A percentile compares a stretch with the other conserved stretches of the same genome.
Conservation (phyloP, 2,113 vertebrate species). For the Python bivittatus region DNA sequence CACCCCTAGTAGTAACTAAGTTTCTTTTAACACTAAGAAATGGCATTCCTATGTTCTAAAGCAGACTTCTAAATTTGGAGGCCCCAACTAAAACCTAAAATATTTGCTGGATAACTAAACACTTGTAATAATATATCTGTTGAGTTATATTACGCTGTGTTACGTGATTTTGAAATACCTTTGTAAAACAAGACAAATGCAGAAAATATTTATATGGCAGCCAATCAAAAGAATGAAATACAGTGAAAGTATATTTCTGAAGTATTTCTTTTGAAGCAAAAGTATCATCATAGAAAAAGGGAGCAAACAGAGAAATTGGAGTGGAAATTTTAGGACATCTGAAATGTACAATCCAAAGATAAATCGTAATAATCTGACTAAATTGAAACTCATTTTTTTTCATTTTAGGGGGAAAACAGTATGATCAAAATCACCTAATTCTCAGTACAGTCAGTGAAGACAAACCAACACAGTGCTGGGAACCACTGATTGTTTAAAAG, state of each 20-base stretch:
- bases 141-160: neutral
- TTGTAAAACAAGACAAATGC: neutral
- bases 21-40: neutral
- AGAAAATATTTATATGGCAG: neutral
- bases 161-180: neutral
- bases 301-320: neutral
- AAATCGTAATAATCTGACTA: neutral
- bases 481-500: slow-evolving; percentile 80
- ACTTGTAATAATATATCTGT: neutral
- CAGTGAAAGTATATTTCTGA: neutral
- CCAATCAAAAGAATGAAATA: neutral
- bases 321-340: neutral
- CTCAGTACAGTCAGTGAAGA: slow-evolving; percentile 80
- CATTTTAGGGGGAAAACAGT: slow-evolving; percentile 85
- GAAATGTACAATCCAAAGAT: neutral
- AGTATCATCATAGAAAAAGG: neutral
- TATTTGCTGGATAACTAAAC: neutral
- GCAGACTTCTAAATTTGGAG: neutral
- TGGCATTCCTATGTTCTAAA: neutral
- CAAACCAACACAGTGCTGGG: slow-evolving; percentile 85
- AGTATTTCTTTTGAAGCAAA: neutral
- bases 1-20: neutral
- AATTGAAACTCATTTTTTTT: slow-evolving; percentile 1
- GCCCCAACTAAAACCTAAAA: neutral
- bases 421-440: slow-evolving; percentile 87